Percentiles rank a stretch among this genome's conserved stretches.
phyloP scores from a whole-genome alignment of 2,888 invertebrate genomes.

The Chouioia cunea region DNA sequence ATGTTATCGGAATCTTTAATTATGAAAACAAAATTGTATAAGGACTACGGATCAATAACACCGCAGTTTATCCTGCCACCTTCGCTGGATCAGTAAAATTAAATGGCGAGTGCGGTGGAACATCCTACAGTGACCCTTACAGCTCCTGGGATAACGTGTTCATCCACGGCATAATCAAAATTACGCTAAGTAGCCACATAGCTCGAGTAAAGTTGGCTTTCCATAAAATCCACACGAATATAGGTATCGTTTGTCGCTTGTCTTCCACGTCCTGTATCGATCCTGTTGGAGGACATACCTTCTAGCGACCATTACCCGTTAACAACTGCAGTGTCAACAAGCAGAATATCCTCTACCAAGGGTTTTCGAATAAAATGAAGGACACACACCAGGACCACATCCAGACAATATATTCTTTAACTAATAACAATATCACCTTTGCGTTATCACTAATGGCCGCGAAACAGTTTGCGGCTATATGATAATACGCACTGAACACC shows the following conservation, averaged over 20 bases:
- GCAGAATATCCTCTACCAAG: slow-evolving; percentile 30
- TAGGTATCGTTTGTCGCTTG: slow-evolving; percentile 27
- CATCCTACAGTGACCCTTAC: slow-evolving; percentile 31
- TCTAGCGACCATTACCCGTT: slow-evolving; percentile 31
- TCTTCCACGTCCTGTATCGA: slow-evolving; percentile 4
- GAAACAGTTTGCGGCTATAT: slow-evolving; percentile 34
- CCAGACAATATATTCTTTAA: slow-evolving; percentile 10
- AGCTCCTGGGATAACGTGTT: slow-evolving; percentile 39
- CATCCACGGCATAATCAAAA: slow-evolving; percentile 11
- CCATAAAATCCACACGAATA: slow-evolving; percentile 26
- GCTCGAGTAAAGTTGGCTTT: slow-evolving; percentile 35
- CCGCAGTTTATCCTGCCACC: not conserved
- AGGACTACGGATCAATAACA: not conserved
- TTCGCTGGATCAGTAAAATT: slow-evolving; percentile 32
- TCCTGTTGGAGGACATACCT: slow-evolving; percentile 34
- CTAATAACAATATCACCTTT: slow-evolving; percentile 10
- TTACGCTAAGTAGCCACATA: slow-evolving; percentile 26
- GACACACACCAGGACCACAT: not conserved
- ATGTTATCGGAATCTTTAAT: not conserved
- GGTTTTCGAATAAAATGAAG: slow-evolving; percentile 26
- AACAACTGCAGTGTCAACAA: slow-evolving; percentile 34
- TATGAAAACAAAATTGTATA: not conserved
- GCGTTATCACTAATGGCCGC: not conserved
- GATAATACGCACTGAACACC: slow-evolving; percentile 40
- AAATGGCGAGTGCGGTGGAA: slow-evolving; percentile 23